Evolutionary conservation across 1,140 invertebrate species (phyloP).

Genomic region (Drosophila sulfurigaster): DNA sequence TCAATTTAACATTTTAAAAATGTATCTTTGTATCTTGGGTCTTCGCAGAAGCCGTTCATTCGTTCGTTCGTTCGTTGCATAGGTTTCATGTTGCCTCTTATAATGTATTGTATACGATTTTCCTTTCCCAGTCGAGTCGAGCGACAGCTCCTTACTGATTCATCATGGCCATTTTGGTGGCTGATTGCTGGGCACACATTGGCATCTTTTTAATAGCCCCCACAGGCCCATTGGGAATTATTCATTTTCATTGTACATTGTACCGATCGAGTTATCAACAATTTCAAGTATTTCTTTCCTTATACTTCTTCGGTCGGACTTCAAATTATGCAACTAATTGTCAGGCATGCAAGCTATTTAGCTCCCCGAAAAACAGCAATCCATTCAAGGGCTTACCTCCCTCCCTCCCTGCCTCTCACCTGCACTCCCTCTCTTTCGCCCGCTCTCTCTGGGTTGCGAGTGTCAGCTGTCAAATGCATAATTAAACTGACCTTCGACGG

Average conservation of each 20-base stretch:
- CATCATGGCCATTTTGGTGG: conserved; percentile 64
- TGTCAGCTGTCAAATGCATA: conserved; percentile 77
- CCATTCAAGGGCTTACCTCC: background rate
- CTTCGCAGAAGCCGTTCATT: conserved; percentile 68
- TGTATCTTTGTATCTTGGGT: conserved; percentile 78
- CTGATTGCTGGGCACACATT: conserved; percentile 68
- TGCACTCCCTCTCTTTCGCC: background rate
- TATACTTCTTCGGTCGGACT: conserved; percentile 1
- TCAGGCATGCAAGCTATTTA: conserved; percentile 65
- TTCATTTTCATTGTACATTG: conserved; percentile 72
- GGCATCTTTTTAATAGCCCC: conserved; percentile 80
- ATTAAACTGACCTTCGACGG: conserved; percentile 69
- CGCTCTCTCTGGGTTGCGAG: background rate
- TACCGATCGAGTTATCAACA: conserved; percentile 63
- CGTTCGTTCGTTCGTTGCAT: conserved; percentile 49
- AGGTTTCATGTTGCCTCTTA: conserved; percentile 42
- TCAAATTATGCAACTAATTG: conserved; percentile 81
- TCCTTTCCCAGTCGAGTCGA: conserved; percentile 36
- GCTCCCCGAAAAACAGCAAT: conserved; percentile 48
- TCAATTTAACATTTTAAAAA: conserved; percentile 83
- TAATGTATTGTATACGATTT: conserved; percentile 76
- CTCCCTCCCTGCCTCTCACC: background rate
- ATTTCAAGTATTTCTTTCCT: conserved; percentile 66
- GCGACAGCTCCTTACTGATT: conserved; percentile 55
- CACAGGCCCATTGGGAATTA: conserved; percentile 74